Evolutionary conservation across 1,140 invertebrate genomes (phyloP), one percentile per base, ranked within the genome.

Genomic region (Xylocopa sonorina): DNA sequence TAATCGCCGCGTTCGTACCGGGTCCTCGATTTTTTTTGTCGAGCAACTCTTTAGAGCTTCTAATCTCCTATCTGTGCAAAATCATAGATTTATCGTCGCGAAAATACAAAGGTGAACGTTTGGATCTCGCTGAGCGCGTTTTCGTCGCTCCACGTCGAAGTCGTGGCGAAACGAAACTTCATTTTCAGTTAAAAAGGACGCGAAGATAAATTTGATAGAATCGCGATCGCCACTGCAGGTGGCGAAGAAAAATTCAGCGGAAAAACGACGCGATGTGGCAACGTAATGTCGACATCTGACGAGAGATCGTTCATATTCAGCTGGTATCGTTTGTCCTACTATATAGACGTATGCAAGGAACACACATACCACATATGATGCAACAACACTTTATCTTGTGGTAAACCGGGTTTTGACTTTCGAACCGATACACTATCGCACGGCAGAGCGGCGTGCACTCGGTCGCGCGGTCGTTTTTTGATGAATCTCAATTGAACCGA

Each of bases 331-430:
- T 27, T 71, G 66, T 79, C 58, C 32, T 43, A 79, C 38, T 73
- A n/a, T n/a, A n/a, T n/a, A 55, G 62, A 82, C n/a, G 27, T 3
- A 6, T n/a, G 24, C 41, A 48, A 60, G 60, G n/a, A 1, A 41
- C n/a, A 68, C 32, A 81, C 27, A n/a, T n/a, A 68, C 74, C 64
- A 21, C 32, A 63, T 53, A 55, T 62, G 81, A 76, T 55, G 72
- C 71, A 83, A 80, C 27, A 66, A 41, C 60, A 51, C 48, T 72
- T 85, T 83, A 83, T 83, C 78, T 80, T 27, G 60, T 43, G 58
- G 60, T 67, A 78, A 80, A 83, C 71, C 77, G 66, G 48, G 67
- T 83, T 84, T 82, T 50, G 69, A 83, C 77, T 83, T 71, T 80
- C 77, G 58, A 83, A 50, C 79, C 51, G 53, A 82, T 53, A 73